Percentiles rank a stretch among this genome's conserved stretches.
phyloP scores from a whole-genome alignment of 1,140 invertebrate genomes.

The Tetramorium simillimum region DNA sequence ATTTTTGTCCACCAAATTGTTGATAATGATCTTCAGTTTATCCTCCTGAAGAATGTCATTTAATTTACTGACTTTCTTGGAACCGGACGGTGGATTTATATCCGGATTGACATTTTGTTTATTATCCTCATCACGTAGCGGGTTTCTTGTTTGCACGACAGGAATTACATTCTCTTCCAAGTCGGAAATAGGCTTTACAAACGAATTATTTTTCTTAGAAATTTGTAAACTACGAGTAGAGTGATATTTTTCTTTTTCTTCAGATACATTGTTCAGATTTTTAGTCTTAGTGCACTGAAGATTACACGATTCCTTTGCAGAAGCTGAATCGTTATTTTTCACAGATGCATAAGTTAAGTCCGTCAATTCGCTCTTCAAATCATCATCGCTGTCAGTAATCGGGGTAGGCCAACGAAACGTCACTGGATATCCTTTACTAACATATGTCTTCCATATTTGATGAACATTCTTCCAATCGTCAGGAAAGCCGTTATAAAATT shows the following conservation, averaged over 20 bases:
- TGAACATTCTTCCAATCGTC: conserved; percentile 82
- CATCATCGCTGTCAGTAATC: conserved; percentile 81
- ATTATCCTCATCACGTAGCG: not conserved
- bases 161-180: not conserved
- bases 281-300: not conserved
- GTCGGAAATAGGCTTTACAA: conserved; percentile 1
- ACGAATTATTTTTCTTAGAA: not conserved
- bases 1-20: conserved; percentile 74
- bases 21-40: conserved; percentile 72
- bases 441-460: conserved; percentile 77
- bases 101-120: not conserved
- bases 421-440: conserved; percentile 61
- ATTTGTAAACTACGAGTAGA: not conserved
- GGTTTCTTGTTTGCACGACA: not conserved
- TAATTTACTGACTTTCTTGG: conserved; percentile 33
- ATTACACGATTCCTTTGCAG: not conserved
- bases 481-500: conserved; percentile 83
- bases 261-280: not conserved
- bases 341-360: conserved; percentile 56
- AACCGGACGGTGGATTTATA: not conserved
- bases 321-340: not conserved
- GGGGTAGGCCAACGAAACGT: conserved; percentile 81
- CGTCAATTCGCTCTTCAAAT: conserved; percentile 78
- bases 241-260: not conserved
- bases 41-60: conserved; percentile 72